phyloP scores from a whole-genome alignment of 1,140 invertebrate species.

The Apis dorsata region DNA sequence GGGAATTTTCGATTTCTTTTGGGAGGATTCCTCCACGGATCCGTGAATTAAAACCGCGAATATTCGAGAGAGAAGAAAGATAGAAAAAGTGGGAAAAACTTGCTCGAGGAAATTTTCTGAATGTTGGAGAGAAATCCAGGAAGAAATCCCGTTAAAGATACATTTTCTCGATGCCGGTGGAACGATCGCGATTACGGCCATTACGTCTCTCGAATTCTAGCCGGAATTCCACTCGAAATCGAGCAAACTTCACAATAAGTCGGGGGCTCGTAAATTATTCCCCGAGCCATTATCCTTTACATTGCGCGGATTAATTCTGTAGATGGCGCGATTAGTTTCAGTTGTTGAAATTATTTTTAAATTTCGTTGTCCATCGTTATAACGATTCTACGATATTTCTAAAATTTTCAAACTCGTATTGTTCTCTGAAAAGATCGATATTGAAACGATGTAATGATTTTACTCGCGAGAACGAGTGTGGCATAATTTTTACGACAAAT shows the following conservation, averaged over 20 bases:
- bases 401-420: no score
- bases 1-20: not conserved
- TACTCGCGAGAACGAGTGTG: no score
- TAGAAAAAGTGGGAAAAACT: not conserved
- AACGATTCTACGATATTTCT: no score
- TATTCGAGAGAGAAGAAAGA: not conserved
- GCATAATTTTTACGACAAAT: no score
- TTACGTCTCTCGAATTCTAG: not conserved
- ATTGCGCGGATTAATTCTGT: no score
- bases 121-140: not conserved
- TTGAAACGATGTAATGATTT: no score
- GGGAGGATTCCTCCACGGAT: not conserved
- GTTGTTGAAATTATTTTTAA: no score
- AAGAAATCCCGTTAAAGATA: conserved; percentile 26
- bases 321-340: no score
- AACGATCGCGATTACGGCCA: not conserved
- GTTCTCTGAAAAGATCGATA: no score
- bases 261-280: not conserved
- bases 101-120: not conserved
- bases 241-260: conserved; percentile 8
- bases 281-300: not conserved
- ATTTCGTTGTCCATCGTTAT: no score
- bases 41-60: not conserved
- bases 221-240: not conserved
- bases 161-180: not conserved